Evolutionary conservation across 2,113 vertebrate species (phyloP), one percentile per base, ranked within the genome.

Genomic region (Gasterosteus nipponicus): DNA sequence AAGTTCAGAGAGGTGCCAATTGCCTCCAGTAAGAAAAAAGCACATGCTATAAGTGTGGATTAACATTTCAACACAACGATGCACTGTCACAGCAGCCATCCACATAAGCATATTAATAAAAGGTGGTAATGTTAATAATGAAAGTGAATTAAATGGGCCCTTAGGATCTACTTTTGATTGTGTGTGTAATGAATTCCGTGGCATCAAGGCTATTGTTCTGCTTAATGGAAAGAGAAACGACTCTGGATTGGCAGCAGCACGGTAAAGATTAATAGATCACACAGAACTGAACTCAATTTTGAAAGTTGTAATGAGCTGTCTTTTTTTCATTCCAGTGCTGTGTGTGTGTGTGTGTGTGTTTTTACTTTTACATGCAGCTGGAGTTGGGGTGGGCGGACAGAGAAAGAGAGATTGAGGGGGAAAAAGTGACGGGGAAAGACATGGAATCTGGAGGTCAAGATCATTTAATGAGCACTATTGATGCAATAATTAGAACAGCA

Each of bases 281-380:
- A 81, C 64, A 65, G 73, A 88, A 86, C 73, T 92, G 83, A 93
- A 91, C 90, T 92, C 82, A 86, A 79, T 91, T 79, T 89, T 83
- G 69, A 82, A 82, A 88, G 81, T 79, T 47, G 64, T 93, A 94
- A 94, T 93, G 90, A 93, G 90, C 89, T 90, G 88, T 91, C 89
- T 81, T 72, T 83, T 87, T 83, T 85, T 5, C 68, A 63, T 64
- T 84, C 79, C 77, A 31, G 67, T 78, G 7, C 31, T 19, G 10
- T 42, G 11, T n/a, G 57, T 67, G 61, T 15, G 73, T 77, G 70
- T 29, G 59, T 83, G 69, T 77, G 46, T n/a, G 69, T 77, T 84
- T 85, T 56, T 60, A 73, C 69, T 81, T 85, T 75, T 74, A 16
- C 60, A 39, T 71, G 22, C 31, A 65, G 59, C 19, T 29, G 49